These are phyloP conservation scores for Megaleporinus macrocephalus DNA, from an alignment of 2,113 vertebrate species.

Conservation along the genomic window DNA sequence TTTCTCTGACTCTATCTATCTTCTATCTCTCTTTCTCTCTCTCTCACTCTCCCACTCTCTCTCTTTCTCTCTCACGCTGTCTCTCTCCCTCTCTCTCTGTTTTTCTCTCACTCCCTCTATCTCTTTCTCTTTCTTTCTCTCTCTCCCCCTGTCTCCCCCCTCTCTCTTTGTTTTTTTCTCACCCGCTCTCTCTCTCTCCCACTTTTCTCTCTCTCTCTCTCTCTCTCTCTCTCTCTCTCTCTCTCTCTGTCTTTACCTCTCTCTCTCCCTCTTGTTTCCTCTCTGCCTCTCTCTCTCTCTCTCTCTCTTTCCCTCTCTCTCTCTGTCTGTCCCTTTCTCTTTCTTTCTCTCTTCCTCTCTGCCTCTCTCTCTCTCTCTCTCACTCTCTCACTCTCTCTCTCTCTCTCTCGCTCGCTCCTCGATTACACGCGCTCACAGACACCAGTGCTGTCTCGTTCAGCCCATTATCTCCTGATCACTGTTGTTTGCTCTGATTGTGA, in stretches of 20 bases:
- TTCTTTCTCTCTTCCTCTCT: too few species aligned
- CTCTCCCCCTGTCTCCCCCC: too few species aligned
- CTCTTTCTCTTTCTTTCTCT: constrained; percentile 26
- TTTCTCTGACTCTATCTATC: too few species aligned
- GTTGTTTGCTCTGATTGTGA: too few species aligned
- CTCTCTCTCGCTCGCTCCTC: too few species aligned
- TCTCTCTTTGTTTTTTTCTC: too few species aligned
- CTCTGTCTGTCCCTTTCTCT: too few species aligned
- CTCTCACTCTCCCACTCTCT: constrained; percentile 38
- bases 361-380: too few species aligned
- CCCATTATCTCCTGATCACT: too few species aligned
- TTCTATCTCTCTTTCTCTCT: constrained; percentile 26
- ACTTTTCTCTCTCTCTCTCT: constrained; percentile 42
- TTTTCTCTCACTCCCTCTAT: constrained; percentile 1
- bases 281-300: constrained; percentile 37
- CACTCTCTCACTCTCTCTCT: too few species aligned
- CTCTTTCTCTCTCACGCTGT: constrained; percentile 23
- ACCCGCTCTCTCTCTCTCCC: constrained; percentile 19
- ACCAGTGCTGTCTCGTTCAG: neutral
- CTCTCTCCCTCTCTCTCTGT: constrained; percentile 47
- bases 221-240: constrained; percentile 13
- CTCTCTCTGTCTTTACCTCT: constrained; percentile 15
- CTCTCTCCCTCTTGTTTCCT: too few species aligned
- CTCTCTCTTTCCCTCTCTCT: too few species aligned
- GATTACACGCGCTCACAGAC: neutral